These are phyloP conservation scores for Halcyon smyrnensis DNA, from an alignment of 2,797 vertebrate species.

Conservation along the genomic window DNA sequence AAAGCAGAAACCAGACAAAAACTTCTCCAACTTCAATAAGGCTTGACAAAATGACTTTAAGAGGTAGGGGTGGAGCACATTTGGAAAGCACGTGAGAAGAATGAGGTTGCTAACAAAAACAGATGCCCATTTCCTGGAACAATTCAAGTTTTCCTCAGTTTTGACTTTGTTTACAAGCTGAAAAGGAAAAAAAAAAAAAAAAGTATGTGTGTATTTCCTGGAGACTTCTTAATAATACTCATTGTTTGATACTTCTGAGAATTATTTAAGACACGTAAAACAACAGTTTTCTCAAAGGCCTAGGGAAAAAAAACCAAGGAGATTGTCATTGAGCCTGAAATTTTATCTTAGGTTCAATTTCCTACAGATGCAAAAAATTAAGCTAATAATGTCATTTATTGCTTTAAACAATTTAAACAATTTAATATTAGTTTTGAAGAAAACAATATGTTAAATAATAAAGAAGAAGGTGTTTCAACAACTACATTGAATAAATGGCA, in stretches of 20 bases:
- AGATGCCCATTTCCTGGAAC: conserved; percentile 10
- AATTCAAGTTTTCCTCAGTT: not conserved
- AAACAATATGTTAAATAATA: not conserved
- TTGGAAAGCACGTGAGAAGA: not conserved
- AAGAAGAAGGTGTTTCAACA: not conserved
- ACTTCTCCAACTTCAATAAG: not conserved
- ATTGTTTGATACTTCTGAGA: not conserved
- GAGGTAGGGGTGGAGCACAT: not conserved
- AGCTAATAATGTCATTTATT: not conserved
- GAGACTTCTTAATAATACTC: not conserved
- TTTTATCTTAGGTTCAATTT: not conserved
- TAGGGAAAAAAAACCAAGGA: not conserved
- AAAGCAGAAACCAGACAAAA: not conserved
- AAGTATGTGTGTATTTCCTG: conserved; percentile 27
- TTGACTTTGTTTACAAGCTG: not conserved
- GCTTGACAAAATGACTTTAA: not conserved
- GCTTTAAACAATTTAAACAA: not conserved
- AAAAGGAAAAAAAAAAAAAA: not conserved
- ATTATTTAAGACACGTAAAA: not conserved
- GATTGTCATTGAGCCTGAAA: not conserved
- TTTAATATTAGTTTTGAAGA: not conserved
- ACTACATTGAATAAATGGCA: not conserved
- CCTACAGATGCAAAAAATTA: not conserved
- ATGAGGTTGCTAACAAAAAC: not conserved
- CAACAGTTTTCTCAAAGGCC: not conserved